A percentile compares a stretch with the other conserved stretches of the same genome.
Evolutionary conservation across 30 jellyfish, hydroid and myxozoan genomes (phyloP).

Genomic region (Pelagia noctiluca): DNA sequence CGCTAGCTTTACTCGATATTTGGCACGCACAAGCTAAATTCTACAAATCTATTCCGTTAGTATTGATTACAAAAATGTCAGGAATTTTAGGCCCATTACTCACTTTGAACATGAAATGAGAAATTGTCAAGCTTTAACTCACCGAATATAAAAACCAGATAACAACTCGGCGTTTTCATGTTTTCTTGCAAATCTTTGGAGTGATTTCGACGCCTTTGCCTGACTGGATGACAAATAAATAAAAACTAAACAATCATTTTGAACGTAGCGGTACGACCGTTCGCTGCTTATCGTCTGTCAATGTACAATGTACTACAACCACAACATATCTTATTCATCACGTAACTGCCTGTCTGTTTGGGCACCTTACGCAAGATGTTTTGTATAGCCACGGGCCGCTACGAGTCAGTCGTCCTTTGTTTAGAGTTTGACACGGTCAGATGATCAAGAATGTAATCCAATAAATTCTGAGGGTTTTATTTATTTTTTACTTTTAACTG

Average conservation of each 20-base stretch:
- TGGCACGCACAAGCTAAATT: neutral
- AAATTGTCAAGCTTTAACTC: neutral
- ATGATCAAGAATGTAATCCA: too few species aligned
- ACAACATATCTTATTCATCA: too few species aligned
- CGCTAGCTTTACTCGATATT: neutral
- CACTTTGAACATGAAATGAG: neutral
- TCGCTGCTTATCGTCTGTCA: too few species aligned
- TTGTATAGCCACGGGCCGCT: too few species aligned
- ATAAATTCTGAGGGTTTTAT: too few species aligned
- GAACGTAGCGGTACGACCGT: constrained; percentile 6
- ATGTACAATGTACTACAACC: too few species aligned
- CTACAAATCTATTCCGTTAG: neutral
- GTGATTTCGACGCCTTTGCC: too few species aligned
- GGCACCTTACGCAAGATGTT: too few species aligned
- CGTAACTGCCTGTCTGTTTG: too few species aligned
- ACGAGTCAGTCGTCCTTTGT: too few species aligned
- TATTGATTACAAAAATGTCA: neutral
- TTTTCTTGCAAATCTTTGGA: neutral
- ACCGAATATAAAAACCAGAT: neutral
- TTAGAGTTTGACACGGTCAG: too few species aligned
- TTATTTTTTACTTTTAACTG: too few species aligned
- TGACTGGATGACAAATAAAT: neutral
- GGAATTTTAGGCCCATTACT: neutral
- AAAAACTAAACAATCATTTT: neutral
- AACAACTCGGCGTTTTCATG: neutral